phyloP scores from a whole-genome alignment of 2,888 invertebrate genomes.

The Globia sparganii region DNA sequence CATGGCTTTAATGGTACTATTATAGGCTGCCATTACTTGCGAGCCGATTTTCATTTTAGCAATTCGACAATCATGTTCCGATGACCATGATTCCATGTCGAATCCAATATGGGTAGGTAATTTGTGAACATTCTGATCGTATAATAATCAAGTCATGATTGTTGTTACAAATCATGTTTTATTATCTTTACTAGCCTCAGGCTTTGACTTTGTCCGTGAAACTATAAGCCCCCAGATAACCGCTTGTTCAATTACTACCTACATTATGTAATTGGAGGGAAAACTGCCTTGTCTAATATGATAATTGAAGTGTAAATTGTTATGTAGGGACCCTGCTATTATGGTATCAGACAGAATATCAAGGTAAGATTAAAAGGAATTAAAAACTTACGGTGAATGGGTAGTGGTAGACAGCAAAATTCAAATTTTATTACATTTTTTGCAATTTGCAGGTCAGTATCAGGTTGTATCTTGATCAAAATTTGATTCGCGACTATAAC shows the following conservation, averaged over 20 bases:
- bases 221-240: too few relatives aligned
- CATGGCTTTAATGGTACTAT: too few relatives aligned
- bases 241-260: slow-evolving; percentile 27
- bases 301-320: slow-evolving; percentile 33
- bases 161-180: slow-evolving; percentile 24
- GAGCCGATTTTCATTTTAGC: neutral
- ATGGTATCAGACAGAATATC: slow-evolving; percentile 13
- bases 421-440: too few relatives aligned
- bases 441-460: too few relatives aligned
- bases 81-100: slow-evolving; percentile 25
- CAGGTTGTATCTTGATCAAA: too few relatives aligned
- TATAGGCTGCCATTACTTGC: neutral
- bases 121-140: slow-evolving; percentile 55
- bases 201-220: slow-evolving; percentile 50
- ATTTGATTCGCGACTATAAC: too few relatives aligned
- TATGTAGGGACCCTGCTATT: slow-evolving; percentile 31
- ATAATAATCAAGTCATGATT: slow-evolving; percentile 46
- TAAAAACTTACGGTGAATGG: too few relatives aligned
- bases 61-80: slow-evolving; percentile 28
- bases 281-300: slow-evolving; percentile 18
- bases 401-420: too few relatives aligned
- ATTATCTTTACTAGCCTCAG: slow-evolving; percentile 22
- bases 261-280: slow-evolving; percentile 29
- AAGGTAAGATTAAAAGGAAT: slow-evolving; percentile 14
- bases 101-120: slow-evolving; percentile 19